A percentile compares a stretch with the other conserved stretches of the same genome.
phyloP scores from a whole-genome alignment of 2,888 invertebrate genomes.

The Megalurothrips usitatus region DNA sequence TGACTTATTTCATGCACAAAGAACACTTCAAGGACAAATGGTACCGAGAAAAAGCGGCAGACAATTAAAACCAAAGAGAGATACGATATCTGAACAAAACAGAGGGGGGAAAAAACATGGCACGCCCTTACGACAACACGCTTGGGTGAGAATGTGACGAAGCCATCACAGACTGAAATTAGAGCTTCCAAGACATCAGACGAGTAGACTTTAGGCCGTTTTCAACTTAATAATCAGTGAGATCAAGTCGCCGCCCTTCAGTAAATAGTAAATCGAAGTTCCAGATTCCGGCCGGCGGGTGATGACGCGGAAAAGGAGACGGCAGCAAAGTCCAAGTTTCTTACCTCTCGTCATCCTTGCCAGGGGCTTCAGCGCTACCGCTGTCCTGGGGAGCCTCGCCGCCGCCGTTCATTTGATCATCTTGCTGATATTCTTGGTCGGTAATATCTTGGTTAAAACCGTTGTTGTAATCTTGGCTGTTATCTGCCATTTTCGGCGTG shows the following conservation, averaged over 20 bases:
- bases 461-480: conserved; percentile 10
- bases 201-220: neutral
- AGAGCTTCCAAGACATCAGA: neutral
- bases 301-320: conserved; percentile 15
- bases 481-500: conserved; percentile 1
- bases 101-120: neutral
- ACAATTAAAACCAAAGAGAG: neutral
- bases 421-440: conserved; percentile 59
- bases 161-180: neutral
- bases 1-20: neutral
- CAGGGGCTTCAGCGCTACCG: conserved; percentile 69
- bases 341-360: conserved; percentile 65
- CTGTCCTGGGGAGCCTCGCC: conserved; percentile 63
- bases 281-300: neutral
- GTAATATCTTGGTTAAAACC: conserved; percentile 14
- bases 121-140: conserved; percentile 16
- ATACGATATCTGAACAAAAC: neutral
- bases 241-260: neutral
- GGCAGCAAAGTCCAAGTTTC: conserved; percentile 31
- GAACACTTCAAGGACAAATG: neutral
- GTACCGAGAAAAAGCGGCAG: neutral
- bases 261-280: neutral
- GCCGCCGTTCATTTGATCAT: conserved; percentile 53
- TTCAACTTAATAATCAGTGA: neutral
- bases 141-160: conserved; percentile 7